phyloP scores from a whole-genome alignment of 2,113 vertebrate genomes.

The Halichoeres trimaculatus region DNA sequence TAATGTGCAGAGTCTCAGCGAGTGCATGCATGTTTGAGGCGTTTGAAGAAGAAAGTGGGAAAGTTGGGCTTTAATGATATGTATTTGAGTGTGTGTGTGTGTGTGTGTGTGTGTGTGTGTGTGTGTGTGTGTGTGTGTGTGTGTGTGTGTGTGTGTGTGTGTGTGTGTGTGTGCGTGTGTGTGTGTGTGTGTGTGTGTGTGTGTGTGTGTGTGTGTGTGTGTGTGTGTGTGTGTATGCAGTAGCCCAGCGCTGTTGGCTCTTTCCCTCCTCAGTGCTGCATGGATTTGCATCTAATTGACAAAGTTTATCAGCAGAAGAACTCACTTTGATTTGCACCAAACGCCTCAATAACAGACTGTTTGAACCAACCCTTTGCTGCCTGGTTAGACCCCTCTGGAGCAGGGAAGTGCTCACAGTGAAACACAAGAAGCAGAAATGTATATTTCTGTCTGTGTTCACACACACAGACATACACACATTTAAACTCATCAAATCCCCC shows the following conservation, averaged over 20 bases:
- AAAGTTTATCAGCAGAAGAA: slow-evolving; percentile 60
- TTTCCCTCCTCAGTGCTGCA: slow-evolving; percentile 56
- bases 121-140: slow-evolving; percentile 5
- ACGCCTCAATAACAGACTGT: slow-evolving; percentile 2
- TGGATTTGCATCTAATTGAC: slow-evolving; percentile 80
- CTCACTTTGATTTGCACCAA: slow-evolving; percentile 30
- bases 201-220: slow-evolving; percentile 13
- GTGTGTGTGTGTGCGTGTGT: slow-evolving; percentile 9
- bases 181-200: not conserved
- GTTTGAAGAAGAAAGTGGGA: slow-evolving; percentile 32
- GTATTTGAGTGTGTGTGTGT: not conserved
- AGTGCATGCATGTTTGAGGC: slow-evolving; percentile 26
- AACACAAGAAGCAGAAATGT: not conserved
- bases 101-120: slow-evolving; percentile 12
- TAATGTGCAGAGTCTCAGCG: slow-evolving; percentile 28
- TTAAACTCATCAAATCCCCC: not conserved
- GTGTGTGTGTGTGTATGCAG: not conserved
- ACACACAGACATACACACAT: not conserved
- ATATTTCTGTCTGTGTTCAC: slow-evolving; percentile 6
- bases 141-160: slow-evolving; percentile 3
- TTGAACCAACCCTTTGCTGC: slow-evolving; percentile 23
- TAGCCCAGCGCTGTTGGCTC: slow-evolving; percentile 31
- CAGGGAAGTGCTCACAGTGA: too few species aligned
- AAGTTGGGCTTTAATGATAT: slow-evolving; percentile 35
- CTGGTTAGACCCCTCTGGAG: too few species aligned